Conservation (phyloP, 2,797 vertebrate genomes). For the Clarias pachynema region DNA sequence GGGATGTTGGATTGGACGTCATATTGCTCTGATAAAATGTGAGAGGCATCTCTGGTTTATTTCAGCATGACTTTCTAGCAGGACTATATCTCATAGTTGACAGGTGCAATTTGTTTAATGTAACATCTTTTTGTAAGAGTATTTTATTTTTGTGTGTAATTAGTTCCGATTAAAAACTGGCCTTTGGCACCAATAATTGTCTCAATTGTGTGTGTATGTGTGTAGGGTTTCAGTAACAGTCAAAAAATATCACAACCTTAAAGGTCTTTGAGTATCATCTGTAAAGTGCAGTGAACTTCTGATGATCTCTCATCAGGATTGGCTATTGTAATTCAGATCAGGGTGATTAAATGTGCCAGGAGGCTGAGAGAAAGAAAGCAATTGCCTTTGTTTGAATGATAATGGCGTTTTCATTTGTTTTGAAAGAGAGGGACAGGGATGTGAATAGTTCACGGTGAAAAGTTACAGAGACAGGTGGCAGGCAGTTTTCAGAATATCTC, state of each 20-base stretch:
- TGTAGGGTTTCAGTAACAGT: neutral
- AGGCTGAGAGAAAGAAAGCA: conserved; percentile 28
- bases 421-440: neutral
- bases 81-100: conserved; percentile 76
- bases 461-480: conserved; percentile 18
- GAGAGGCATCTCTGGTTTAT: conserved; percentile 61
- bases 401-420: conserved; percentile 14
- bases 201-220: conserved; percentile 33
- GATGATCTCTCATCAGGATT: neutral
- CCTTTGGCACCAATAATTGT: conserved; percentile 63
- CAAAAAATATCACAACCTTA: neutral
- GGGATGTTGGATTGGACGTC: conserved; percentile 56
- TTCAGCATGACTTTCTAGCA: conserved; percentile 80
- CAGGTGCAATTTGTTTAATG: conserved; percentile 85
- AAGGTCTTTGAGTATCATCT: neutral
- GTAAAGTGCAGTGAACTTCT: no score
- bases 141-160: conserved; percentile 91
- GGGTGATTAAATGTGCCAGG: conserved; percentile 6
- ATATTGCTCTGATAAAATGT: conserved; percentile 58
- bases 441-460: conserved; percentile 19
- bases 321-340: conserved; percentile 30
- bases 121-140: conserved; percentile 85
- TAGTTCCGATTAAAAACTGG: conserved; percentile 92
- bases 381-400: conserved; percentile 46
- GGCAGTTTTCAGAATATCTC: neutral